Conservation (phyloP, 2,797 vertebrate genomes). For the Semaprochilodus insignis region DNA sequence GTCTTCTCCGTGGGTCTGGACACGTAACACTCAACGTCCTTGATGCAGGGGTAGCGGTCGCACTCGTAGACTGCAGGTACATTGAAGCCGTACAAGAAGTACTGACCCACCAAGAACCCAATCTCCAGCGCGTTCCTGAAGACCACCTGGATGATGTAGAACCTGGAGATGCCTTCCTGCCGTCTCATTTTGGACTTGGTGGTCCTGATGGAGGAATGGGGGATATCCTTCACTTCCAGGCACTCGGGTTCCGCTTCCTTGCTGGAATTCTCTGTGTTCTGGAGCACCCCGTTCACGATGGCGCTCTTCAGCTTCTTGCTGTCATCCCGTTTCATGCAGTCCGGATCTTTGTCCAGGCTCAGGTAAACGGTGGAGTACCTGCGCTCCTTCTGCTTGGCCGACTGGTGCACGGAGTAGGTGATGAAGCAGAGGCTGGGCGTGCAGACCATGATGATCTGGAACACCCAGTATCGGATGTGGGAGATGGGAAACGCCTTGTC, state of each 20-base stretch:
- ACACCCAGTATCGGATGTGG: constrained; percentile 94
- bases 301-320: constrained; percentile 90
- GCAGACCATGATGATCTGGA: constrained; percentile 96
- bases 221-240: constrained; percentile 88
- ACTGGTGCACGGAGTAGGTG: constrained; percentile 93
- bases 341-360: constrained; percentile 86
- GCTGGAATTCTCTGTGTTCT: constrained; percentile 89
- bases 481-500: constrained; percentile 94
- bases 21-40: constrained; percentile 93
- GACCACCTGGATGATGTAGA: constrained; percentile 95
- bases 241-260: constrained; percentile 89
- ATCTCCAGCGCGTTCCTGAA: constrained; percentile 93
- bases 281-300: constrained; percentile 89
- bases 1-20: constrained; percentile 94
- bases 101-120: constrained; percentile 92
- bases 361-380: constrained; percentile 88
- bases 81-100: constrained; percentile 91
- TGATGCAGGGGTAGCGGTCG: constrained; percentile 92
- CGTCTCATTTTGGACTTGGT: constrained; percentile 88
- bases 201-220: constrained; percentile 76
- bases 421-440: constrained; percentile 94
- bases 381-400: constrained; percentile 89
- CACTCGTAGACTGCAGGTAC: constrained; percentile 91
- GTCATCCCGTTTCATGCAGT: constrained; percentile 85
- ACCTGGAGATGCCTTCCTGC: constrained; percentile 93